Evolutionary conservation across 2,888 invertebrate genomes (phyloP).

Genomic region (Tetragonula carbonaria): DNA sequence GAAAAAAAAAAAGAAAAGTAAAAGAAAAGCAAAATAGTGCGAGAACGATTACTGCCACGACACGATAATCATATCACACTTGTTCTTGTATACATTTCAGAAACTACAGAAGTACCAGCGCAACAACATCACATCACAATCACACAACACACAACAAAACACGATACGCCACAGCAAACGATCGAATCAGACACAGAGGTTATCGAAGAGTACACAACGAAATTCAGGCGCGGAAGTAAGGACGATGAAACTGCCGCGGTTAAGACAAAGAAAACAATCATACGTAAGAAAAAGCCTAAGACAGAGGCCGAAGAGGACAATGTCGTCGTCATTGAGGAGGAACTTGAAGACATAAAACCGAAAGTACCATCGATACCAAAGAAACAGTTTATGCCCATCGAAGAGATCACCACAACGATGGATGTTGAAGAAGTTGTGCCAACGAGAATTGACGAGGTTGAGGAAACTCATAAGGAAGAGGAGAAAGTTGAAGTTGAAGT

Average conservation of each 20-base stretch:
- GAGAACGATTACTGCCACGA: slow-evolving; percentile 56
- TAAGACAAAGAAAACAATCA: slow-evolving; percentile 81
- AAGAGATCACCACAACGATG: slow-evolving; percentile 75
- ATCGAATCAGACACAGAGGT: slow-evolving; percentile 80
- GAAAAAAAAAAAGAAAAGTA: slow-evolving; percentile 53
- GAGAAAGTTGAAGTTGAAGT: slow-evolving; percentile 47
- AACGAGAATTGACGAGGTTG: slow-evolving; percentile 76
- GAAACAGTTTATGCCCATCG: slow-evolving; percentile 80
- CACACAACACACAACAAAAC: slow-evolving; percentile 79
- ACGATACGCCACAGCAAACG: slow-evolving; percentile 76
- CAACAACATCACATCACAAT: slow-evolving; percentile 78
- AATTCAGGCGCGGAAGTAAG: slow-evolving; percentile 77
- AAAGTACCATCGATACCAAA: slow-evolving; percentile 77
- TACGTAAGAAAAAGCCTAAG: slow-evolving; percentile 75
- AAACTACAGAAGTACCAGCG: slow-evolving; percentile 81
- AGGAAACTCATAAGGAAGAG: slow-evolving; percentile 67
- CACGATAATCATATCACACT: slow-evolving; percentile 75
- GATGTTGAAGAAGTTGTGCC: slow-evolving; percentile 77
- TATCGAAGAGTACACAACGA: slow-evolving; percentile 81
- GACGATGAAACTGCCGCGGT: slow-evolving; percentile 78
- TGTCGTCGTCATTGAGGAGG: slow-evolving; percentile 81
- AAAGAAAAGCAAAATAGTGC: slow-evolving; percentile 37
- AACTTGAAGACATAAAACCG: slow-evolving; percentile 78
- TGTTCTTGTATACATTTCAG: slow-evolving; percentile 82
- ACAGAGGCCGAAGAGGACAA: slow-evolving; percentile 71